Percentiles rank a stretch among this genome's conserved stretches.
Conservation (phyloP, 2,113 vertebrate genomes). For the Chaetops frenatus region DNA sequence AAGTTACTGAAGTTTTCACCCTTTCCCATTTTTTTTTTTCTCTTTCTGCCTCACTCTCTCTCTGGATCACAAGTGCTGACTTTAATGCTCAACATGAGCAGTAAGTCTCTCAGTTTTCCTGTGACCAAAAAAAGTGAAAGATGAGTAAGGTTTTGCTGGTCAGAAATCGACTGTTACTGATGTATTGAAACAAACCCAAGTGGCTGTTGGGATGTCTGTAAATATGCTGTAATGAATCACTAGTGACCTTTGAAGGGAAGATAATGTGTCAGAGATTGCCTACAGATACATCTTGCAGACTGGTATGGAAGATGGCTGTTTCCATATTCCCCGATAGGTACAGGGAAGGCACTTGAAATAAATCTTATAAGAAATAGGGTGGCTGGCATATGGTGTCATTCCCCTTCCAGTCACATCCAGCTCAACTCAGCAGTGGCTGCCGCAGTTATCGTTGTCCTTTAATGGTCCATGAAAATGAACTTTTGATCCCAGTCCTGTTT, state of each 20-base stretch:
- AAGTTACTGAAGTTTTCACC: neutral
- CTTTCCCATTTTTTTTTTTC: neutral
- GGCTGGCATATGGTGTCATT: neutral
- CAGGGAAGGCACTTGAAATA: neutral
- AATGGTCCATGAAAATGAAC: conserved; percentile 53
- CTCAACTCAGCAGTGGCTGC: neutral
- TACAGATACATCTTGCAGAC: neutral
- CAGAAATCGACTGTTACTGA: neutral
- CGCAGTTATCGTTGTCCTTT: conserved; percentile 8
- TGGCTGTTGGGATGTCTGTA: neutral
- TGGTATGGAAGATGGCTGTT: neutral
- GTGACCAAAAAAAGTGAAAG: neutral
- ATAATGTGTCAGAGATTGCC: neutral
- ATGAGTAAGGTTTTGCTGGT: neutral
- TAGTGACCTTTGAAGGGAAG: neutral
- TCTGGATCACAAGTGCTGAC: neutral
- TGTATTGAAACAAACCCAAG: neutral
- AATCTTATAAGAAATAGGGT: neutral
- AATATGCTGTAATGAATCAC: neutral
- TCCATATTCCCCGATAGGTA: neutral
- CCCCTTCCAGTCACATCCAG: neutral
- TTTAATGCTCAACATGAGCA: neutral
- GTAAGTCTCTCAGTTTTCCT: neutral
- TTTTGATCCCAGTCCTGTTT: conserved; percentile 46
- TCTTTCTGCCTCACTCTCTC: neutral